Evolutionary conservation across 2,888 invertebrate species (phyloP).

Genomic region (Himalopsyche japonica): DNA sequence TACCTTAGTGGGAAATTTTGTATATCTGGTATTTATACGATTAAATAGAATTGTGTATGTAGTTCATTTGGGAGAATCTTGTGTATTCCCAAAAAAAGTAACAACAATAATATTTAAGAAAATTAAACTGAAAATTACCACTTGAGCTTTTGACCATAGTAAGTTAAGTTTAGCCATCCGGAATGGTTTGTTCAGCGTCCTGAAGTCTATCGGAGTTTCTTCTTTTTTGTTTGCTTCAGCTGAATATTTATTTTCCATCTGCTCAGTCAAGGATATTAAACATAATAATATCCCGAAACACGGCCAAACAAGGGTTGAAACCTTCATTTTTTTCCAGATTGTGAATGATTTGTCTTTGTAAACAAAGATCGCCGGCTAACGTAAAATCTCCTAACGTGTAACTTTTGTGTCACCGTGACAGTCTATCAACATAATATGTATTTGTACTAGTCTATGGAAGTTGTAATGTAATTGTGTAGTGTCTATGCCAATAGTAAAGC

Average conservation of each 20-base stretch:
- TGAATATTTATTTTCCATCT: conserved; percentile 67
- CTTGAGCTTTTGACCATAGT: conserved; percentile 87
- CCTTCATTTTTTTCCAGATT: background rate
- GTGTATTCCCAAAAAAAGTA: too few relatives aligned
- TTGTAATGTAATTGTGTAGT: too few relatives aligned
- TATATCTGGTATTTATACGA: too few relatives aligned
- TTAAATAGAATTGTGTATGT: too few relatives aligned
- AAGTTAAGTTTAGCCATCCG: conserved; percentile 89
- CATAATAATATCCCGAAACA: background rate
- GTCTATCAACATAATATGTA: background rate
- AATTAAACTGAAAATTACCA: conserved; percentile 61
- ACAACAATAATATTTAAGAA: background rate
- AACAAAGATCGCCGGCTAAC: background rate
- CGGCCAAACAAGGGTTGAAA: background rate
- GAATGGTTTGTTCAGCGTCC: conserved; percentile 80
- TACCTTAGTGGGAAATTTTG: too few relatives aligned
- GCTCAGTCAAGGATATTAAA: background rate
- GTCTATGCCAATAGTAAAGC: too few relatives aligned
- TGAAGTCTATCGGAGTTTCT: conserved; percentile 60
- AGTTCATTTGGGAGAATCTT: too few relatives aligned
- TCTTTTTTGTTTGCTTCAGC: conserved; percentile 59
- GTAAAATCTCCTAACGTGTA: background rate
- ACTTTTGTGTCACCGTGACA: background rate
- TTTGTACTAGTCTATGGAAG: too few relatives aligned
- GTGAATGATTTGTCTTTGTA: background rate